These are phyloP conservation scores for Ardeotis arabs DNA, from an alignment of 2,113 vertebrate species.

Conservation along the genomic window DNA sequence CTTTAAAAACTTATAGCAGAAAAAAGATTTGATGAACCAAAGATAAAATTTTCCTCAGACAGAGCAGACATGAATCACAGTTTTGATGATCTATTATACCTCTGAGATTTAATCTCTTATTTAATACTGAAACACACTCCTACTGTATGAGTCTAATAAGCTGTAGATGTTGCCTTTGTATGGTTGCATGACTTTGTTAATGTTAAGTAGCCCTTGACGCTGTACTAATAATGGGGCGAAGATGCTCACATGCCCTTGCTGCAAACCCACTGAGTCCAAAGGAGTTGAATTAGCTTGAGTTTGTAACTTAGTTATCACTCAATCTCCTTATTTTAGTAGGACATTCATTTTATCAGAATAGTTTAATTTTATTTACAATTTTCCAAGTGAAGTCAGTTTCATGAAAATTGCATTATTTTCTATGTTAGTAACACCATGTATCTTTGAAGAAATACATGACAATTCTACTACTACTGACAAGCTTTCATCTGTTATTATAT, in stretches of 20 bases:
- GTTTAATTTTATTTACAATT: background rate
- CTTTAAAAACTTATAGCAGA: background rate
- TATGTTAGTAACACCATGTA: background rate
- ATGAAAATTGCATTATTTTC: background rate
- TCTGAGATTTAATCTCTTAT: background rate
- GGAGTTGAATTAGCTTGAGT: background rate
- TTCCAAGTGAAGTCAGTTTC: background rate
- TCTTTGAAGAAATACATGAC: background rate
- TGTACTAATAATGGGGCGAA: conserved; percentile 1
- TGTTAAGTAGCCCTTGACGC: conserved; percentile 5
- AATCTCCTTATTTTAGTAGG: background rate
- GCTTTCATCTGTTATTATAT: background rate
- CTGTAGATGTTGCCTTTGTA: conserved; percentile 42
- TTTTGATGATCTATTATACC: conserved; percentile 8
- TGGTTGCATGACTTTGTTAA: background rate
- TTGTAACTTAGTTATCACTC: background rate
- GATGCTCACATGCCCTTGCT: background rate
- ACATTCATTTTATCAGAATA: background rate
- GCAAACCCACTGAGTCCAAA: background rate
- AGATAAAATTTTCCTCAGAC: background rate
- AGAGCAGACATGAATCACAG: background rate
- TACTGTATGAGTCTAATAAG: conserved; percentile 10
- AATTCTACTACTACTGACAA: background rate
- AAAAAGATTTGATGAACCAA: background rate
- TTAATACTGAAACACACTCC: conserved; percentile 35